Percentiles rank a stretch among this genome's conserved stretches.
Evolutionary conservation across 2,113 vertebrate species (phyloP).

Genomic region (Centropus unirufus): DNA sequence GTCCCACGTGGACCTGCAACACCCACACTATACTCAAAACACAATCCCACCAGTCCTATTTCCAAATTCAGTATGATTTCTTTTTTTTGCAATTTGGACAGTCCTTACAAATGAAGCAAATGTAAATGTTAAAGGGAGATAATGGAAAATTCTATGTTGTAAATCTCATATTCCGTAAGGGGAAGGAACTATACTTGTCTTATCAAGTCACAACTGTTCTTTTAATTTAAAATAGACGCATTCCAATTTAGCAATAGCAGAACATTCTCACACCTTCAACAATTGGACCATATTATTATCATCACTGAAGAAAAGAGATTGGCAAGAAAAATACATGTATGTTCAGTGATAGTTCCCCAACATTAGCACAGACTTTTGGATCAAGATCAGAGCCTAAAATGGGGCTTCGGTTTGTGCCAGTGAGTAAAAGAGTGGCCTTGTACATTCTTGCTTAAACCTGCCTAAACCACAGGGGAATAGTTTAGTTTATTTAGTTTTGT

Average conservation of each 20-base stretch:
- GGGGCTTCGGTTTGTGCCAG: background rate
- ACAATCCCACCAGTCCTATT: background rate
- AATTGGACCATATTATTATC: background rate
- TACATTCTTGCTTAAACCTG: background rate
- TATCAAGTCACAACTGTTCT: background rate
- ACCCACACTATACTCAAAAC: background rate
- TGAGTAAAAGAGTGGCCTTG: background rate
- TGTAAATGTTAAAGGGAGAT: background rate
- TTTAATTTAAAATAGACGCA: background rate
- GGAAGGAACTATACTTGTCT: background rate
- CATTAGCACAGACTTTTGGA: background rate
- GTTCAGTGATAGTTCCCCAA: background rate
- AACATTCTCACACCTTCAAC: background rate
- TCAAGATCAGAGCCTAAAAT: background rate
- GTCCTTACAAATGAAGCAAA: background rate
- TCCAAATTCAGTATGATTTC: background rate
- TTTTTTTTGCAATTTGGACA: background rate
- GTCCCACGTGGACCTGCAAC: constrained; percentile 90
- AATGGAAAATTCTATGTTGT: background rate
- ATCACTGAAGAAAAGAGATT: background rate
- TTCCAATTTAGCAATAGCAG: background rate
- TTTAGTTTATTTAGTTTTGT: background rate
- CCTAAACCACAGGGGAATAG: background rate
- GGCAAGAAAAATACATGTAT: background rate
- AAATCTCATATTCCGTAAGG: background rate